Base-by-base conservation (phyloP, 2,113 vertebrate species). In the Pangasianodon gigas region DNA sequence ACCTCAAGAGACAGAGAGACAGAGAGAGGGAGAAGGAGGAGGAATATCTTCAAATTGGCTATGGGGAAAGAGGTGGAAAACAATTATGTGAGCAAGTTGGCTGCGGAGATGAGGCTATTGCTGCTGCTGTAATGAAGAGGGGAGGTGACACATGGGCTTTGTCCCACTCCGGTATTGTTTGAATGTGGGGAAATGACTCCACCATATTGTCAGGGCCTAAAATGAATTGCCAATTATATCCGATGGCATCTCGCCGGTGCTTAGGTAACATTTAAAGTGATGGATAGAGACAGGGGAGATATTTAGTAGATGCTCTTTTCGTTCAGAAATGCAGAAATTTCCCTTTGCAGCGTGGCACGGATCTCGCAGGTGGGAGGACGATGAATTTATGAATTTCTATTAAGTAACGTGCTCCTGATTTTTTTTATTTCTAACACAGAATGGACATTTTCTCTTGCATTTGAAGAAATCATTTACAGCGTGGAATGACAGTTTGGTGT, bases 181-280 rank as follows among this genome's bases (percentile, higher is more conserved):
- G 94, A 96, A 96, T 95, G 94, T 93, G 93, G 93, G 94, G 94
- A 96, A 95, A 96, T 95, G 94, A 95, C 95, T 96, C 93, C 85
- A 93, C 94, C 94, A 92, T 94, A 96, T 95, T 95, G 95, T 95
- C 94, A 95, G 94, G 93, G 94, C 94, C 93, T 91, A 95, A 95
- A 95, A 96, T 94, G 96, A 95, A 96, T 96, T 95, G 95, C 94
- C 96, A 96, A 96, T 96, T 96, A 96, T 96, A 94, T 95, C 92
- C 90, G 94, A 93, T 92, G 93, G 94, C 94, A 93, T 95, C 95
- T 93, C 88, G 89, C 93, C 92, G 93, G 93, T 71, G 92, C 92
- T 94, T 92, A 91, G 93, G 93, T 95, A 93, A 94, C 93, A 95
- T 94, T 93, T 91, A 93, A 91, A 94, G 94, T 95, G 94, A 95